Evolutionary conservation across 1,140 invertebrate genomes (phyloP), one percentile per base, ranked within the genome.

Genomic region (Ericerus pela): DNA sequence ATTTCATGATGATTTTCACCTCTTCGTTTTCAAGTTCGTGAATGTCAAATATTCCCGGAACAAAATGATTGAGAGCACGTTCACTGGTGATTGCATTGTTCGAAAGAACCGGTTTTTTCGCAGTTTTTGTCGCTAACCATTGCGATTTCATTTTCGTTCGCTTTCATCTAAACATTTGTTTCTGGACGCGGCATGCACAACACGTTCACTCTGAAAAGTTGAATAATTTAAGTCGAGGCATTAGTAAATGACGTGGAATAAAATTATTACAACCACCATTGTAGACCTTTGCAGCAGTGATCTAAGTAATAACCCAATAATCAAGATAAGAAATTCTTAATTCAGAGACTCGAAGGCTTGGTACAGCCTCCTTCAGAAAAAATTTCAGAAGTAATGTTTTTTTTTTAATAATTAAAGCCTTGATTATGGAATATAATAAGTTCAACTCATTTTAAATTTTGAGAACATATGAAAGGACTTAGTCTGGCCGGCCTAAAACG

Each of bases 51-150:
- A 68, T 58, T 10, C 65, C 70, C 4, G 63, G 57, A 10, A 66
- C 62, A 51, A 73, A 60, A 61, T 73, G 72, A 53, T 67, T 62
- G 31, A 70, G 60, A 1, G 72, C 38, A 12, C 68, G 38, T 36
- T 59, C 57, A 24, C 51, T 58, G 51, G 56, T 57, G 12, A 38
- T 55, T 20, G 36, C 28, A 12, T 20, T 58, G 27, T 54, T 56
- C 27, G 26, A 53, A 28, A 20, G 33, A 22, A 14, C 8, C 2
- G 36, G 27, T 24, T 27, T 31, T 20, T 54, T 24, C 33, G 20
- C 4, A 10, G 12, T 3, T 41, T 41, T 10, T 18, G 30, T 31
- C 27, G 16, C 18, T 14, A n/a, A 24, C 28, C 57, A 55, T 27
- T 54, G 53, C 36, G 37, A 54, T 20, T 51, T 31, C n/a, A 41